Percentiles rank a stretch among this genome's conserved stretches.
Conservation (phyloP, 2,888 invertebrate genomes). For the Aporophyla nigra region DNA sequence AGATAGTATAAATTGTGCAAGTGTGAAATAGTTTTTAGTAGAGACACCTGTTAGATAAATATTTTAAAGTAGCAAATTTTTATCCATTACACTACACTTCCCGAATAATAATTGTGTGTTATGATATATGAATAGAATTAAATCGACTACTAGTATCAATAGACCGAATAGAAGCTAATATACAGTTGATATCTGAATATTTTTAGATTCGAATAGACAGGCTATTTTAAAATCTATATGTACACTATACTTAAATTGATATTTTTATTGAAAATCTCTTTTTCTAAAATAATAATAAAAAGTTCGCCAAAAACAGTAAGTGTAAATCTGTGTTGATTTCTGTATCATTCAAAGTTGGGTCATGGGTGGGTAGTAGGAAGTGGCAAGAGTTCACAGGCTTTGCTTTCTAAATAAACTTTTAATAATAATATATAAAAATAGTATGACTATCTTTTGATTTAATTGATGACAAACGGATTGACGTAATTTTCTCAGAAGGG, state of each 20-base stretch:
- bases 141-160: constrained; percentile 69
- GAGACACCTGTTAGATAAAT: constrained; percentile 52
- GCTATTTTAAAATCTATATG: constrained; percentile 73
- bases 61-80: constrained; percentile 62
- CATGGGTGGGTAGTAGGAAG: constrained; percentile 71
- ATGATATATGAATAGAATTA: constrained; percentile 67
- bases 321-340: constrained; percentile 81
- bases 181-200: constrained; percentile 71
- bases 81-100: constrained; percentile 49
- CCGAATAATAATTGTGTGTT: constrained; percentile 32
- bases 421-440: constrained; percentile 14
- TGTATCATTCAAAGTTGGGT: constrained; percentile 65
- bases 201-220: constrained; percentile 74
- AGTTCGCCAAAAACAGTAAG: constrained; percentile 65
- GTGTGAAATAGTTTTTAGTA: constrained; percentile 30
- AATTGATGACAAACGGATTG: constrained; percentile 42
- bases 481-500: constrained; percentile 56
- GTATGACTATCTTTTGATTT: constrained; percentile 44
- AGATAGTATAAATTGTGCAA: constrained; percentile 41
- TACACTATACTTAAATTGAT: constrained; percentile 71
- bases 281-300: constrained; percentile 63
- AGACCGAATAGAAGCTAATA: constrained; percentile 81
- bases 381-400: constrained; percentile 74
- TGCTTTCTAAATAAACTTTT: constrained; percentile 45
- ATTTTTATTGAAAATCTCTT: constrained; percentile 74